These are phyloP conservation scores for Berghia stephanieae DNA, from an alignment of 1,140 invertebrate genomes.

Conservation along the genomic window DNA sequence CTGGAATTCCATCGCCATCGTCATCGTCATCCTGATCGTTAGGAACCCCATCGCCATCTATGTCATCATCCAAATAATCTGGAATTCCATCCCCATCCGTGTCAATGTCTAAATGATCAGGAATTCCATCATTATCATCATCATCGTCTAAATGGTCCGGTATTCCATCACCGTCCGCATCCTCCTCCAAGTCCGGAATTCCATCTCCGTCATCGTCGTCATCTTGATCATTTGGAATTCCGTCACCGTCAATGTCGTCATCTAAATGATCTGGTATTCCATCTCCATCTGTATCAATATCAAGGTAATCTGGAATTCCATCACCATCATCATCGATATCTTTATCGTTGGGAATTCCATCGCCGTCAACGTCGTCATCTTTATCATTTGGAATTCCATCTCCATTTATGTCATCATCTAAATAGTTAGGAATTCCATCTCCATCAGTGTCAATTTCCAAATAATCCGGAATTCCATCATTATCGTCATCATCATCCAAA, in stretches of 20 bases:
- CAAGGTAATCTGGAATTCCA: slow-evolving; percentile 49
- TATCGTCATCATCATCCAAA: slow-evolving; percentile 46
- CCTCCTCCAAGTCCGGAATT: slow-evolving; percentile 49
- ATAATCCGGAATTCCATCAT: slow-evolving; percentile 47
- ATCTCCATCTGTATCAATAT: slow-evolving; percentile 50
- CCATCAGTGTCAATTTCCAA: slow-evolving; percentile 43
- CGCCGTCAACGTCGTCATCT: slow-evolving; percentile 48
- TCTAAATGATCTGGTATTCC: slow-evolving; percentile 56
- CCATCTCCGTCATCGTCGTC: slow-evolving; percentile 53
- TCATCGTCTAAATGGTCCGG: slow-evolving; percentile 46
- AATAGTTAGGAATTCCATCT: slow-evolving; percentile 49
- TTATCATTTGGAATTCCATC: slow-evolving; percentile 52
- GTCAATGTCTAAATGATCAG: slow-evolving; percentile 49
- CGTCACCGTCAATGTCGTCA: slow-evolving; percentile 56
- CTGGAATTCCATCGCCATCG: slow-evolving; percentile 58
- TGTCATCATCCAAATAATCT: slow-evolving; percentile 45
- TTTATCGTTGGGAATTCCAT: slow-evolving; percentile 45
- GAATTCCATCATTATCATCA: slow-evolving; percentile 53
- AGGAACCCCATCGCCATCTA: slow-evolving; percentile 57
- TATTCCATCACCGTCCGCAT: slow-evolving; percentile 51
- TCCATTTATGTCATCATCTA: slow-evolving; percentile 44
- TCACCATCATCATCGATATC: slow-evolving; percentile 58
- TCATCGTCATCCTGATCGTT: slow-evolving; percentile 53
- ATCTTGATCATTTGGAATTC: slow-evolving; percentile 51
- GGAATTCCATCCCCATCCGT: slow-evolving; percentile 60